Conservation (phyloP, 2,888 invertebrate species). For the Chrysomela aeneicollis region DNA sequence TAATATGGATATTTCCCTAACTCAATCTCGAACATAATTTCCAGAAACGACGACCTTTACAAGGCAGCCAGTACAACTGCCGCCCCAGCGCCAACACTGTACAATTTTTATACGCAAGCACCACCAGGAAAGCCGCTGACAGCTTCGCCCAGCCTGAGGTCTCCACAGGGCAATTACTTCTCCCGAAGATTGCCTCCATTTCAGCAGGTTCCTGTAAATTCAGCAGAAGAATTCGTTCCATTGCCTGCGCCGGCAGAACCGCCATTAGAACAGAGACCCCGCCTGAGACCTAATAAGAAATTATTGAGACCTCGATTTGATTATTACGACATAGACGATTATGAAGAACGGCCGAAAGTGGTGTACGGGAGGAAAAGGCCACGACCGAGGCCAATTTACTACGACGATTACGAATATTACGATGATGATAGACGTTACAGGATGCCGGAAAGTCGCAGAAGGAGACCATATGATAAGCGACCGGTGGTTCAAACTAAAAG, state of each 20-base stretch:
- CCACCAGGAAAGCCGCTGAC: constrained; percentile 39
- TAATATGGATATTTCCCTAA: not conserved
- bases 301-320: constrained; percentile 69
- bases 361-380: constrained; percentile 64
- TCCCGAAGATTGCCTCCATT: constrained; percentile 14
- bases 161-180: constrained; percentile 16
- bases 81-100: constrained; percentile 61
- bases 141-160: constrained; percentile 3
- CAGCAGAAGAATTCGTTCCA: not conserved
- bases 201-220: not conserved
- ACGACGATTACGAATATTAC: constrained; percentile 68
- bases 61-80: constrained; percentile 73
- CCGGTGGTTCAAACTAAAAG: constrained; percentile 33
- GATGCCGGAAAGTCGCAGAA: constrained; percentile 42
- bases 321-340: constrained; percentile 76
- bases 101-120: constrained; percentile 49
- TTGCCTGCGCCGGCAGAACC: constrained; percentile 11
- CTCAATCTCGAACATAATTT: constrained; percentile 41
- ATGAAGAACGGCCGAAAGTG: constrained; percentile 63
- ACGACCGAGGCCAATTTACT: constrained; percentile 64
- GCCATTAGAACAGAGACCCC: constrained; percentile 47
- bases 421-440: constrained; percentile 62
- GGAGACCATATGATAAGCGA: constrained; percentile 50
- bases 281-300: constrained; percentile 62
- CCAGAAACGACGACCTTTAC: constrained; percentile 87